Conservation (phyloP, 2,797 vertebrate species). For the Stomatorhinus walkeri region DNA sequence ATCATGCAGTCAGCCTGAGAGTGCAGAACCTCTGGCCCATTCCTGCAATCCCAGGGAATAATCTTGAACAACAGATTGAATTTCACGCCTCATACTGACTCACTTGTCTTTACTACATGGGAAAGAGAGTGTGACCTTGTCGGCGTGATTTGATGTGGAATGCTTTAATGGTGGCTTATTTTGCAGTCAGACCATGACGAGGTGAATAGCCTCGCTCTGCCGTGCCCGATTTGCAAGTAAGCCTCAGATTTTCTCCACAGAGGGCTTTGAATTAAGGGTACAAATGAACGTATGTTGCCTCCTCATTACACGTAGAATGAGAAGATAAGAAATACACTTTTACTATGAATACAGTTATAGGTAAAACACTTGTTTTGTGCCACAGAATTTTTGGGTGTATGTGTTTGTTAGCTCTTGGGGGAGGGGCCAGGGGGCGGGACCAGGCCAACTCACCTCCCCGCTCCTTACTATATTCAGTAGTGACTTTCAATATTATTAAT, state of each 20-base stretch:
- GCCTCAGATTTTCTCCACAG: not conserved
- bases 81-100: conserved; percentile 4
- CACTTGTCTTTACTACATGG: not conserved
- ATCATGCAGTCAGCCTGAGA: not conserved
- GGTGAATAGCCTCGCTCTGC: not conserved
- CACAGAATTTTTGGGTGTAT: not conserved
- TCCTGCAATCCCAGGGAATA: not conserved
- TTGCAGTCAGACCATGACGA: not conserved
- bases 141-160: not conserved
- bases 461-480: too few species aligned
- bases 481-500: too few species aligned
- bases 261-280: not conserved
- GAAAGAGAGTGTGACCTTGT: conserved; percentile 7
- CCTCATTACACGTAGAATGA: not conserved
- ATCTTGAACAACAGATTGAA: not conserved
- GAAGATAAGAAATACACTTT: not conserved
- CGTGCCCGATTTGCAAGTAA: not conserved
- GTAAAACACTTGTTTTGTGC: not conserved
- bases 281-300: not conserved
- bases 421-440: not conserved
- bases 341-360: not conserved
- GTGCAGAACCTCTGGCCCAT: not conserved
- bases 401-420: not conserved
- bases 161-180: not conserved
- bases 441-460: not conserved